These are phyloP conservation scores for Syndactyla subalaris DNA, from an alignment of 2,797 vertebrate species.

Conservation along the genomic window DNA sequence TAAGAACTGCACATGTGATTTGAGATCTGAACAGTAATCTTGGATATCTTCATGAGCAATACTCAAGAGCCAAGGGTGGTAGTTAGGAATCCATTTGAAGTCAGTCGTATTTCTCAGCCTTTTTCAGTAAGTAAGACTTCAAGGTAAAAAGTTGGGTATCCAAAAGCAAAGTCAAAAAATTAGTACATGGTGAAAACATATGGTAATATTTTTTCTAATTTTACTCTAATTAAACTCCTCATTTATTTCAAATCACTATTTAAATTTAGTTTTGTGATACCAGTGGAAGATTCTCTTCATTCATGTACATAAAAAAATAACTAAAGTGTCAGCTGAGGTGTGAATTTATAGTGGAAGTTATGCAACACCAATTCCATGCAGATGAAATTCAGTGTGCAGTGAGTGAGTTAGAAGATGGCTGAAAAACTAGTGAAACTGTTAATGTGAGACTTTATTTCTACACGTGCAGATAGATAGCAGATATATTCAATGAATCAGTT, in stretches of 20 bases:
- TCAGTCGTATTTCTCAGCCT: neutral
- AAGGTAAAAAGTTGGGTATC: neutral
- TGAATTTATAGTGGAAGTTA: neutral
- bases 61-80: neutral
- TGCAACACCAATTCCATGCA: neutral
- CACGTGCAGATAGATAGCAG: neutral
- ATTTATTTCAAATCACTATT: neutral
- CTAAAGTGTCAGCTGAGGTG: neutral
- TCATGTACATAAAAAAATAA: neutral
- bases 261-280: neutral
- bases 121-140: neutral
- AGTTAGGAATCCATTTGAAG: neutral
- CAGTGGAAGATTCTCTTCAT: neutral
- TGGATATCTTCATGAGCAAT: neutral
- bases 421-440: neutral
- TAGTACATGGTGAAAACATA: neutral
- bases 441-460: neutral
- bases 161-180: neutral
- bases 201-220: neutral
- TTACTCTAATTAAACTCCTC: neutral
- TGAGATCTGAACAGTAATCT: neutral
- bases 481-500: neutral
- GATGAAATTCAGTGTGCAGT: neutral
- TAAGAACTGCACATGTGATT: neutral
- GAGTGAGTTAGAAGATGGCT: neutral